phyloP scores from a whole-genome alignment of 2,113 vertebrate species.

The Myotis brandtii region DNA sequence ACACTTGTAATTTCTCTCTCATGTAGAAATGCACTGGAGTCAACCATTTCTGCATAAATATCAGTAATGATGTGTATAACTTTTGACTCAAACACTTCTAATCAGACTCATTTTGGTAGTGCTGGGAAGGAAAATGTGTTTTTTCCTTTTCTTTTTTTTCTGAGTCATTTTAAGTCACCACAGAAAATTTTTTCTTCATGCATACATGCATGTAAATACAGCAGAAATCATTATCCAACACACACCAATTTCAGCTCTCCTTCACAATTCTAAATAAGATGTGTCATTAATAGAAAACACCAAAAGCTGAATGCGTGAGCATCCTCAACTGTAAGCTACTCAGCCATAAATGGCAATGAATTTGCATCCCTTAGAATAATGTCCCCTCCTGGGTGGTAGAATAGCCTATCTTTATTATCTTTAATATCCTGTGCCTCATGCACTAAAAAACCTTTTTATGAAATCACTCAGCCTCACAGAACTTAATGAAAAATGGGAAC shows the following conservation, averaged over 20 bases:
- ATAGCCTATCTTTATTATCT: conserved; percentile 75
- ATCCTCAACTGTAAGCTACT: not conserved
- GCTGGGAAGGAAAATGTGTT: not conserved
- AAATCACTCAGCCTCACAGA: conserved; percentile 61
- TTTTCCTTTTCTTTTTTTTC: no score
- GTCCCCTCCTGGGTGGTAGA: not conserved
- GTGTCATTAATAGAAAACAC: not conserved
- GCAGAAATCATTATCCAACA: conserved; percentile 43
- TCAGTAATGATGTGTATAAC: not conserved
- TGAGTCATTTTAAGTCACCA: not conserved
- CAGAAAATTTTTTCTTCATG: not conserved
- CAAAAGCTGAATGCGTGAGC: not conserved
- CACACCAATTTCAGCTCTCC: conserved; percentile 36
- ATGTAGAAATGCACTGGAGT: not conserved
- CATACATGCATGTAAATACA: not conserved
- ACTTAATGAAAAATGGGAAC: conserved; percentile 79
- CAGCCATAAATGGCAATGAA: not conserved
- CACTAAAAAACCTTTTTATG: conserved; percentile 56
- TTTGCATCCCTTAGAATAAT: conserved; percentile 44
- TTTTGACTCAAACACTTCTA: not conserved
- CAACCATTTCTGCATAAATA: not conserved
- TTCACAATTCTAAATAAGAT: conserved; percentile 62
- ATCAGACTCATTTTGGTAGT: not conserved
- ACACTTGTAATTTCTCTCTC: not conserved
- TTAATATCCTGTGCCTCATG: conserved; percentile 74